phyloP scores from a whole-genome alignment of 2,113 vertebrate genomes.

The Hepsetus odoe region DNA sequence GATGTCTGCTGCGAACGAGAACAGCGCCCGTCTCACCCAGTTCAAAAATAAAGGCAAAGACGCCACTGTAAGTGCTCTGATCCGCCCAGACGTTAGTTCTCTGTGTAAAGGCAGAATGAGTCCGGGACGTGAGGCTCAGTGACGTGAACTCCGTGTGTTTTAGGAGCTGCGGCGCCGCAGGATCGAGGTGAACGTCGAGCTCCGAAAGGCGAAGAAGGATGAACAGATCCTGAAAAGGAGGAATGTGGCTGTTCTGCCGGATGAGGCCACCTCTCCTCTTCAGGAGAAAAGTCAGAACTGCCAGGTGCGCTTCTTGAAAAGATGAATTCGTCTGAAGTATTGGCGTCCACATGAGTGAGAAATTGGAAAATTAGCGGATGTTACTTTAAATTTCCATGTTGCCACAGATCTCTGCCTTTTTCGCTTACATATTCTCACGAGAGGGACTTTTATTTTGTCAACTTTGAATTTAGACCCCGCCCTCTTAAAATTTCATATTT shows the following conservation, averaged over 20 bases:
- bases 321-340: too few species aligned
- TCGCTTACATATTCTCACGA: too few species aligned
- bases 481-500: too few species aligned
- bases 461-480: too few species aligned
- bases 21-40: conserved; percentile 80
- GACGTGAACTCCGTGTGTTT: neutral
- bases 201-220: conserved; percentile 96
- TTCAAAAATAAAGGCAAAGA: conserved; percentile 99
- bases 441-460: too few species aligned
- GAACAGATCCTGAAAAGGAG: conserved; percentile 95
- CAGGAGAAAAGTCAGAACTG: conserved; percentile 87
- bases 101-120: neutral
- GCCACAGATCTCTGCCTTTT: too few species aligned
- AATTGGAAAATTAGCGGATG: too few species aligned
- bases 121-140: too few species aligned
- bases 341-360: too few species aligned
- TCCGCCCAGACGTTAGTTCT: too few species aligned
- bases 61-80: conserved; percentile 65
- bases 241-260: conserved; percentile 86
- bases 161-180: conserved; percentile 92
- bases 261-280: conserved; percentile 91
- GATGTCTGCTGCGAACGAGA: conserved; percentile 87
- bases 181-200: conserved; percentile 93
- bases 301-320: too few species aligned
- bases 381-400: too few species aligned